These are phyloP conservation scores for Operophtera brumata DNA, from an alignment of 2,888 invertebrate genomes.

Conservation along the genomic window DNA sequence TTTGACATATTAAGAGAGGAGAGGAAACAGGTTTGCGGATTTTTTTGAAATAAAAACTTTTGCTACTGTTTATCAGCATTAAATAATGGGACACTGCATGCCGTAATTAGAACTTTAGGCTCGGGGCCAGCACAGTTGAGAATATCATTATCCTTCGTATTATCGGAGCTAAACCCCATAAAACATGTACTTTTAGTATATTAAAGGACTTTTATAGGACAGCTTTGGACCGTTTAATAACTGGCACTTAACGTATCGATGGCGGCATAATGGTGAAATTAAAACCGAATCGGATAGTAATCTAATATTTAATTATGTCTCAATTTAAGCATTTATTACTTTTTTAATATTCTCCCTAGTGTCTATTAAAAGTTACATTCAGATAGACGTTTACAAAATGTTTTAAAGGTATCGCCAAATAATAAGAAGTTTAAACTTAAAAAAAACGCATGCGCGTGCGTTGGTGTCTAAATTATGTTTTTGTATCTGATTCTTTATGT, in stretches of 20 bases:
- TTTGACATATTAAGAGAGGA: slow-evolving; percentile 73
- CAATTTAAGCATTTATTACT: slow-evolving; percentile 2
- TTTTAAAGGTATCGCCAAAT: too few species aligned
- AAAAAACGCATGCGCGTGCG: too few species aligned
- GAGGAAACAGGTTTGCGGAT: slow-evolving; percentile 64
- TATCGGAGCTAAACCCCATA: slow-evolving; percentile 28
- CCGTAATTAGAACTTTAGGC: slow-evolving; percentile 58
- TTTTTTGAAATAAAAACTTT: slow-evolving; percentile 24
- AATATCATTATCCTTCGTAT: slow-evolving; percentile 47
- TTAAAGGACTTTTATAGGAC: slow-evolving; percentile 32
- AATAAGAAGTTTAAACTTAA: too few species aligned
- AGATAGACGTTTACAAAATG: too few species aligned
- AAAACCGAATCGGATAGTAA: slow-evolving; percentile 31
- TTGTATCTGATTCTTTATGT: too few species aligned
- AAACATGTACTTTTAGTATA: slow-evolving; percentile 34
- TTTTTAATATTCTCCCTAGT: background rate
- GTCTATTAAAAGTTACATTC: too few species aligned
- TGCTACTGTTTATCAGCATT: slow-evolving; percentile 54
- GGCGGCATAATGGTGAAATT: slow-evolving; percentile 37
- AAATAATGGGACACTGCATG: slow-evolving; percentile 52
- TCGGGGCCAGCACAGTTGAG: slow-evolving; percentile 36
- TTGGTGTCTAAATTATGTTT: too few species aligned
- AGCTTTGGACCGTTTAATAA: slow-evolving; percentile 45
- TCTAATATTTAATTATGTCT: slow-evolving; percentile 7
- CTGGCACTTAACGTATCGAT: slow-evolving; percentile 37